A percentile compares a stretch with the other conserved stretches of the same genome.
Evolutionary conservation across 2,113 vertebrate species (phyloP).

Genomic region (Gila orcuttii): DNA sequence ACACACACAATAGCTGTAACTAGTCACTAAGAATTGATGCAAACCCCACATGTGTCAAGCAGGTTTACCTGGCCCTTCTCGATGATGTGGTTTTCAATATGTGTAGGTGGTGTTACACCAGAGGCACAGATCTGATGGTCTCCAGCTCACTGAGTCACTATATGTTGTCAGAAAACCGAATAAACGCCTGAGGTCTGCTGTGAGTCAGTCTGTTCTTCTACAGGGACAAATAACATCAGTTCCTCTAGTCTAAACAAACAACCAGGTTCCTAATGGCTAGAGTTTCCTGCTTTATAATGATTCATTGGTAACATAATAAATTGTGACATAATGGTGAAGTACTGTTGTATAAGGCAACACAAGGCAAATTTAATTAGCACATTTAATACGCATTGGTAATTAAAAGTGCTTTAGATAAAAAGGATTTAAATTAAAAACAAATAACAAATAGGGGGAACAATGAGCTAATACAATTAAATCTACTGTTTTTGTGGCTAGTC

Average conservation of each 20-base stretch:
- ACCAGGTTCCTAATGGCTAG: neutral
- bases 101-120: constrained; percentile 7
- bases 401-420: neutral
- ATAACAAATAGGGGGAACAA: neutral
- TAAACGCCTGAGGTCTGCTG: neutral
- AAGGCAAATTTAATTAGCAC: neutral
- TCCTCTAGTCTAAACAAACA: neutral
- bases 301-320: neutral
- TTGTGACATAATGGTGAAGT: neutral
- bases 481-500: neutral
- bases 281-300: neutral
- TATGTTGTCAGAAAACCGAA: constrained; percentile 2
- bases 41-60: neutral
- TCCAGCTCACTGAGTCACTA: neutral
- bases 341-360: neutral
- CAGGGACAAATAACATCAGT: neutral
- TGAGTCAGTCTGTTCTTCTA: constrained; percentile 16
- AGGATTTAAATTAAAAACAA: neutral
- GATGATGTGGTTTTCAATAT: neutral
- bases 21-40: neutral
- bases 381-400: neutral
- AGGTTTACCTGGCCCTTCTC: neutral
- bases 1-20: neutral
- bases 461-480: neutral
- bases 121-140: neutral